These are phyloP conservation scores for Knipowitschia caucasica DNA, from an alignment of 2,797 vertebrate genomes.

Conservation along the genomic window DNA sequence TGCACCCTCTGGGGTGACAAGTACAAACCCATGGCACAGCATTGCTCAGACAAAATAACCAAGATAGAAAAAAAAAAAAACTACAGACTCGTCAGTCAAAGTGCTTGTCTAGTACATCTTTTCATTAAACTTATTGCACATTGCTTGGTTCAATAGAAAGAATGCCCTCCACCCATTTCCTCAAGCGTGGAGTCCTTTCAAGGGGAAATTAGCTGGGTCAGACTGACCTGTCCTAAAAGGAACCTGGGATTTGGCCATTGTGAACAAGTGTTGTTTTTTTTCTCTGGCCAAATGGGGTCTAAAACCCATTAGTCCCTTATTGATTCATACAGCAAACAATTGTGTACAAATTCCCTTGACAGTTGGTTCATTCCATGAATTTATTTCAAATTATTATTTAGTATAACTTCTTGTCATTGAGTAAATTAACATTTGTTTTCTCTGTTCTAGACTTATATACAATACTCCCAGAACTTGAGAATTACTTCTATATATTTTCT, in stretches of 20 bases:
- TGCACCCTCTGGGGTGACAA: constrained; percentile 71
- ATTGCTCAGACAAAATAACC: constrained; percentile 49
- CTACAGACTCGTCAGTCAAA: constrained; percentile 19
- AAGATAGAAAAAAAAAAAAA: constrained; percentile 30
- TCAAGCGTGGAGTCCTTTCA: constrained; percentile 61
- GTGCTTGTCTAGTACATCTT: constrained; percentile 18
- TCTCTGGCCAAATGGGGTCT: background rate
- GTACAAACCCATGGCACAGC: constrained; percentile 59
- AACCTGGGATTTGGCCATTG: constrained; percentile 36
- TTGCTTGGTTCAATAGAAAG: constrained; percentile 44
- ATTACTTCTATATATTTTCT: too few species aligned
- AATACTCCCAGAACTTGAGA: too few species aligned
- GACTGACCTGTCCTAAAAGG: constrained; percentile 64
- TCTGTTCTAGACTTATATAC: too few species aligned
- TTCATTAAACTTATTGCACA: constrained; percentile 45
- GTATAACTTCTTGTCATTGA: too few species aligned
- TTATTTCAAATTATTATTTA: too few species aligned
- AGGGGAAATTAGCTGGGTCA: constrained; percentile 68
- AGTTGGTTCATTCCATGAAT: too few species aligned
- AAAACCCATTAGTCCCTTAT: too few species aligned
- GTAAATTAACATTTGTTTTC: too few species aligned
- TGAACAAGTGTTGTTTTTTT: constrained; percentile 11
- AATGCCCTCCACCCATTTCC: constrained; percentile 51
- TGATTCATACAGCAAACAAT: too few species aligned
- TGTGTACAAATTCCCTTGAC: too few species aligned